Evolutionary conservation across 2,797 vertebrate genomes (phyloP).

Genomic region (Macropodus opercularis): DNA sequence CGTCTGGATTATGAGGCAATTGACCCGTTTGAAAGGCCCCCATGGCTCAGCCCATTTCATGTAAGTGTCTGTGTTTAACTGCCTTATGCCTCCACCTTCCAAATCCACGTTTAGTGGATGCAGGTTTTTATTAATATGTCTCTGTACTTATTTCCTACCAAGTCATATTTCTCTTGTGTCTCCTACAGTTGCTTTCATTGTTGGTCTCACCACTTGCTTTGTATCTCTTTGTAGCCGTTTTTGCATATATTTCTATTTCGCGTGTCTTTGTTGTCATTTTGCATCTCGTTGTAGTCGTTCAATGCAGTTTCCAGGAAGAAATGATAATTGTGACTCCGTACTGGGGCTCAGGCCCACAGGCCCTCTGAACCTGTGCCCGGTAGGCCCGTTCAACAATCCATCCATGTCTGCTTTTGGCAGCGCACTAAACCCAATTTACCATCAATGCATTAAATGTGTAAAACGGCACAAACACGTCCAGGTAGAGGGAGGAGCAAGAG

Average conservation of each 20-base stretch:
- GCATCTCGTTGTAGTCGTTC: background rate
- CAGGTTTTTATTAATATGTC: too few species aligned
- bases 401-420: background rate
- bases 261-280: too few species aligned
- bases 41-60: too few species aligned
- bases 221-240: background rate
- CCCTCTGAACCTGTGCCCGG: background rate
- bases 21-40: too few species aligned
- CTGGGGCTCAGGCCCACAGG: too few species aligned
- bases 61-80: background rate
- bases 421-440: background rate
- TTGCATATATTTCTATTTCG: too few species aligned
- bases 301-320: background rate
- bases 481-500: constrained; percentile 27
- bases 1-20: background rate
- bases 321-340: background rate
- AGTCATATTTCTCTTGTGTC: background rate
- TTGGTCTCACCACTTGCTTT: background rate
- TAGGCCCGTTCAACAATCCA: background rate
- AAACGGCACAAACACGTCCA: background rate
- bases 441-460: background rate
- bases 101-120: too few species aligned
- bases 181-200: background rate
- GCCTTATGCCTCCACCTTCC: background rate
- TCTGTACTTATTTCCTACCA: background rate